Evolutionary conservation across 2,888 invertebrate species (phyloP), one percentile per base, ranked within the genome.

Genomic region (Tholera decimalis): DNA sequence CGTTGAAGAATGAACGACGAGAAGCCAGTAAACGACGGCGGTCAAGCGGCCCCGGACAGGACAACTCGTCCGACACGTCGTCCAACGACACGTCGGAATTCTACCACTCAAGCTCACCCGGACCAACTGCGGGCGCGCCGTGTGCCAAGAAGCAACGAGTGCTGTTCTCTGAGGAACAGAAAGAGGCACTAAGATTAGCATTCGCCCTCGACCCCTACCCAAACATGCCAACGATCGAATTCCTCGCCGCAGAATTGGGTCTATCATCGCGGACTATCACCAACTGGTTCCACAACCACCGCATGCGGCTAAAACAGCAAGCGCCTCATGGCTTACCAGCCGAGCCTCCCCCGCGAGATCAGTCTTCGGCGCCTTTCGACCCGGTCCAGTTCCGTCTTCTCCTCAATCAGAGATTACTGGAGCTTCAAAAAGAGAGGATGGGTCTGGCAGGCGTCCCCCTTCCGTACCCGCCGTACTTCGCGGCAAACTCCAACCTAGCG

Each of bases 281-380:
- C 70, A 99, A 99, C 93, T 99, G 99, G 99, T 99, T 99, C 96
- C 99, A 99, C 96, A 99, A 99, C 92, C 99, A 99, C 91, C 97
- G 99, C 84, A 99, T 99, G 99, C 97, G 99, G 73, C 97, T 99
- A 88, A 99, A 99, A 93, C 98, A 98, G 89, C 98, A 98, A 88
- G 97, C 97, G 57, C 98, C 98, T 1, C 98, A 98, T 85, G 97
- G 97, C 0, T 96, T 97, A 26, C 96, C 97, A 0, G 97, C 97
- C 55, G 97, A 97, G 63, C 97, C 97, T 11, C 97, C 98, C 3
- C 97, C 97, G 39, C 96, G 97, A 24, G 98, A 98, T 85, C 97
- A 97, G 80, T 96, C 97, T 24, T 92, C 96, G 30, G 97, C 97
- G 44, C 98, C 98, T 15, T 98, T 99, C 92, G 99, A 99, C 93